These are phyloP conservation scores for Spialia ferax DNA, from an alignment of 2,888 invertebrate genomes.

Conservation along the genomic window DNA sequence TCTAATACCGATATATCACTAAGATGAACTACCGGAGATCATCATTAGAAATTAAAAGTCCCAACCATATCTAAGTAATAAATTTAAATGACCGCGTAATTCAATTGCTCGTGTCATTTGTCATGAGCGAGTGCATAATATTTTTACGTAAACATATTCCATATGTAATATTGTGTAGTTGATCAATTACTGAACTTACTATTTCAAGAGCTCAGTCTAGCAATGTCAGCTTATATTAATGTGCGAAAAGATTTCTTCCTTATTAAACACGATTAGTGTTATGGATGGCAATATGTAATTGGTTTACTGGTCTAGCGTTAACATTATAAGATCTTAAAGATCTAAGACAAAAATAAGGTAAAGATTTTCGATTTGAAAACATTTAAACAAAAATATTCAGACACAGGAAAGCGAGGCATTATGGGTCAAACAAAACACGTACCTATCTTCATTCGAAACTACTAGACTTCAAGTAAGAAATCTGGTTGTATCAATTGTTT, in stretches of 20 bases:
- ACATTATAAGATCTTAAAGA: too few relatives aligned
- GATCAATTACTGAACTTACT: not conserved
- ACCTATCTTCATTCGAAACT: too few relatives aligned
- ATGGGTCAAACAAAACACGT: too few relatives aligned
- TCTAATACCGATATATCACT: conserved; percentile 6
- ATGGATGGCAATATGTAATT: not conserved
- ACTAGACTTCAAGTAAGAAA: too few relatives aligned
- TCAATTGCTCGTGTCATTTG: conserved; percentile 17
- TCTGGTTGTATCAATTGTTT: too few relatives aligned
- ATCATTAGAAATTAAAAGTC: not conserved
- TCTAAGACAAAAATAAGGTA: too few relatives aligned
- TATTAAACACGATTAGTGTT: not conserved
- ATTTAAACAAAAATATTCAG: too few relatives aligned
- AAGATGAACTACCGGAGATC: conserved; percentile 12
- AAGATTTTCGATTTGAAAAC: too few relatives aligned
- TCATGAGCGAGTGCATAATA: not conserved
- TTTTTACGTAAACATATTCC: not conserved
- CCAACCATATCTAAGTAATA: not conserved
- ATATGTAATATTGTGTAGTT: not conserved
- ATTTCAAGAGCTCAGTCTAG: too few relatives aligned
- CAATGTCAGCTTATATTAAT: not conserved
- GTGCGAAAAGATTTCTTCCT: not conserved
- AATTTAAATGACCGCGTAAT: conserved; percentile 12
- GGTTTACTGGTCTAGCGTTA: not conserved
- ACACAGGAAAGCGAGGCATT: too few relatives aligned